Conservation (phyloP, 2,113 vertebrate genomes). For the Silurus asotus region DNA sequence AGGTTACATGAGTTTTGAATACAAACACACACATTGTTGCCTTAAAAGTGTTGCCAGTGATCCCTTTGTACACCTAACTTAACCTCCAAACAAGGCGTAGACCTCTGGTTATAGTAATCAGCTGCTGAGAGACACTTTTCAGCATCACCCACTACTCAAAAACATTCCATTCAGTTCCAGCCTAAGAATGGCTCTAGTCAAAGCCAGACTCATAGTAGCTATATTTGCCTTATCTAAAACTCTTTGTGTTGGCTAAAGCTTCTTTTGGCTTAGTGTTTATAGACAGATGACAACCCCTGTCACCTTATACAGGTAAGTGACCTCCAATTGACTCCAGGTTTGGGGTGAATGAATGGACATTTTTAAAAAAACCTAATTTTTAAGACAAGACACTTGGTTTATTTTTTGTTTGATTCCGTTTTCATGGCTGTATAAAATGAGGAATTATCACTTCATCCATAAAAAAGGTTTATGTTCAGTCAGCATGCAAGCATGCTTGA, state of each 20-base stretch:
- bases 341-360: constrained; percentile 42
- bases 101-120: constrained; percentile 36
- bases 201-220: constrained; percentile 10
- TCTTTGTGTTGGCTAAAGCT: constrained; percentile 31
- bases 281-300: constrained; percentile 49
- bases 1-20: constrained; percentile 40
- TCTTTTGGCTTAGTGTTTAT: constrained; percentile 44
- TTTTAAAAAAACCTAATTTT: neutral
- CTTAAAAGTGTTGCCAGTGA: constrained; percentile 35
- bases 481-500: neutral
- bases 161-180: constrained; percentile 30
- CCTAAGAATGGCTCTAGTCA: constrained; percentile 29
- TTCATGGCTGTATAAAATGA: neutral
- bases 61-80: constrained; percentile 30
- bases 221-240: constrained; percentile 43
- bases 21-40: constrained; percentile 39
- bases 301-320: constrained; percentile 34
- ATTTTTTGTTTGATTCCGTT: neutral
- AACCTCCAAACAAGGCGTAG: constrained; percentile 35
- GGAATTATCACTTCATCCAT: neutral
- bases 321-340: constrained; percentile 31
- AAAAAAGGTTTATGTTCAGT: neutral
- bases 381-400: neutral
- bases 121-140: constrained; percentile 46
- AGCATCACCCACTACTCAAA: constrained; percentile 35